Percentiles rank a stretch among this genome's conserved stretches.
phyloP scores from a whole-genome alignment of 2,888 invertebrate species.

The Orchestes rusci region DNA sequence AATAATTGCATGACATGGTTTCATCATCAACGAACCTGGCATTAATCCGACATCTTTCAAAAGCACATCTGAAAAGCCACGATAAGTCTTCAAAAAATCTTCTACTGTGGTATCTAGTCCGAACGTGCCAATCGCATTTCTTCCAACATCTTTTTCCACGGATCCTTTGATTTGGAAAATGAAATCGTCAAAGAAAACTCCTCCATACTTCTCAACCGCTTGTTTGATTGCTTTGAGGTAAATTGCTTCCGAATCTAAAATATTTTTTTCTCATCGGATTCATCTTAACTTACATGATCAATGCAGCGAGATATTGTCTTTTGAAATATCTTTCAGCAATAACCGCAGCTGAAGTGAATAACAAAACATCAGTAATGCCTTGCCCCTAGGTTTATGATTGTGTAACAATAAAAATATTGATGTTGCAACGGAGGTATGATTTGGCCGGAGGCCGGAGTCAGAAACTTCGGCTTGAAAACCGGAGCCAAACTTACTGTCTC shows the following conservation, averaged over 20 bases:
- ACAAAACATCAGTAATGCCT: no score
- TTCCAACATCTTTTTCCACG: slow-evolving; percentile 53
- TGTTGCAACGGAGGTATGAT: no score
- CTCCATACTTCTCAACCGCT: slow-evolving; percentile 58
- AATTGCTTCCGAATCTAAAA: slow-evolving; percentile 72
- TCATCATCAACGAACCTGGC: slow-evolving; percentile 50
- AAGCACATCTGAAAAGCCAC: slow-evolving; percentile 47
- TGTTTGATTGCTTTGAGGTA: slow-evolving; percentile 66
- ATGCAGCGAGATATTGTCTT: no score
- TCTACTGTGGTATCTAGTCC: slow-evolving; percentile 58
- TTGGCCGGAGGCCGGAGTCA: no score
- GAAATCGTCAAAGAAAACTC: slow-evolving; percentile 67
- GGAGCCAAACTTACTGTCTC: no score
- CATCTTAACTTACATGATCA: no score
- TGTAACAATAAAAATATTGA: no score
- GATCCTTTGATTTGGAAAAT: slow-evolving; percentile 66
- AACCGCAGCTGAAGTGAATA: no score
- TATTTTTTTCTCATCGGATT: no score
- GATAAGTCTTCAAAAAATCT: slow-evolving; percentile 57
- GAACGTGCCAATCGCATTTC: slow-evolving; percentile 49
- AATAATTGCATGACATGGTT: neutral
- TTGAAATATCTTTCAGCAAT: no score
- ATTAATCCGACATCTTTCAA: slow-evolving; percentile 57
- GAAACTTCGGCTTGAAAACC: no score
- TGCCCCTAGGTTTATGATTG: no score